Conservation (phyloP, 2,113 vertebrate genomes). For the Echinops telfairi region DNA sequence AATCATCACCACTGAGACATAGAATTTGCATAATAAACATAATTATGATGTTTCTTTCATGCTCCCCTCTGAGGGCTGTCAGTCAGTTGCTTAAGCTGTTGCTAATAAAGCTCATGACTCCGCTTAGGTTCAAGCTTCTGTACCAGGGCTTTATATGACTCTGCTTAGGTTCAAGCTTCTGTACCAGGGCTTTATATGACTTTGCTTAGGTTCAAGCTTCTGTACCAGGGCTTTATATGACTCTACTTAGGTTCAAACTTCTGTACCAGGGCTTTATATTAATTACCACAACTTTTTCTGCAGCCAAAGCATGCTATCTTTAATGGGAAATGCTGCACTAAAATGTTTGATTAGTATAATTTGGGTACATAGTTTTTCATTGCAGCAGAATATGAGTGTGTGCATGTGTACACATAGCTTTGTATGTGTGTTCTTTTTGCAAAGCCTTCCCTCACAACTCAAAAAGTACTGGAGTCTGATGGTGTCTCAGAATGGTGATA, state of each 20-base stretch:
- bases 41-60: slow-evolving; percentile 43
- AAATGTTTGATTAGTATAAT: slow-evolving; percentile 78
- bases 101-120: slow-evolving; percentile 74
- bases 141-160: slow-evolving; percentile 58
- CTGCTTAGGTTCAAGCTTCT: slow-evolving; percentile 79
- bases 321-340: slow-evolving; percentile 68
- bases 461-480: too few relatives aligned
- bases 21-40: slow-evolving; percentile 34
- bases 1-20: slow-evolving; percentile 71
- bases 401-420: too few relatives aligned
- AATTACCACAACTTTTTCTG: slow-evolving; percentile 56
- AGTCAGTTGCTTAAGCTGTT: slow-evolving; percentile 66
- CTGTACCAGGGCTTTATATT: slow-evolving; percentile 69
- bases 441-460: too few relatives aligned
- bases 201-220: slow-evolving; percentile 78
- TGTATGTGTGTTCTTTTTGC: too few relatives aligned
- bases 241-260: slow-evolving; percentile 76
- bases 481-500: slow-evolving; percentile 82
- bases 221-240: slow-evolving; percentile 77
- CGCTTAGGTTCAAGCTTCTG: slow-evolving; percentile 79
- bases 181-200: slow-evolving; percentile 72
- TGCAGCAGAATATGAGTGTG: not conserved
- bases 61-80: slow-evolving; percentile 59
- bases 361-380: slow-evolving; percentile 77
- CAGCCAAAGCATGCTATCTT: slow-evolving; percentile 54